A percentile compares a stretch with the other conserved stretches of the same genome.
phyloP scores from a whole-genome alignment of 2,888 invertebrate genomes.

The Lithosia quadra region DNA sequence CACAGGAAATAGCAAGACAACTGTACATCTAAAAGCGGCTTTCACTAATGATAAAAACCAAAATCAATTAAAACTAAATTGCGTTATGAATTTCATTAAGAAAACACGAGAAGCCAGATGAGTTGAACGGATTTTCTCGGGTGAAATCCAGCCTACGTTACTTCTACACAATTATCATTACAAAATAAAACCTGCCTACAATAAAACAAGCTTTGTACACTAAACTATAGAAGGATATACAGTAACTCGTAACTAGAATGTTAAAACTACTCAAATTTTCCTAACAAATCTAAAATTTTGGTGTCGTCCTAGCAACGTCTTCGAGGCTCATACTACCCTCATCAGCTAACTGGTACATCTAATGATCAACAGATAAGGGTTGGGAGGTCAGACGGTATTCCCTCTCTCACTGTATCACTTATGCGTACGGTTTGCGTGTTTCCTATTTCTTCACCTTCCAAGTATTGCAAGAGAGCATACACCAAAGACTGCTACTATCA shows the following conservation, averaged over 20 bases:
- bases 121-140: neutral
- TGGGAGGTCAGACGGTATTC: too few species aligned
- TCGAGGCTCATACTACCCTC: too few species aligned
- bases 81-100: neutral
- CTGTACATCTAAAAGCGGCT: neutral
- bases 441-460: too few species aligned
- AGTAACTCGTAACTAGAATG: neutral
- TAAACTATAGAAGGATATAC: neutral
- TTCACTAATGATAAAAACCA: neutral
- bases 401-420: too few species aligned
- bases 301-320: too few species aligned
- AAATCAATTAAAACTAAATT: neutral
- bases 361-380: too few species aligned
- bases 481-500: too few species aligned
- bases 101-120: neutral
- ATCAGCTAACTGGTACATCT: too few species aligned
- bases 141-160: neutral
- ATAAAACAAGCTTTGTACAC: neutral
- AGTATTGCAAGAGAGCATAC: too few species aligned
- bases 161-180: neutral
- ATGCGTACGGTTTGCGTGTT: too few species aligned
- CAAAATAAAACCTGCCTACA: neutral
- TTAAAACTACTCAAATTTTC: too few species aligned
- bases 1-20: neutral
- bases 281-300: too few species aligned